Conservation (phyloP, 23 tunicate genomes). For the Clavelina lepadiformis region DNA sequence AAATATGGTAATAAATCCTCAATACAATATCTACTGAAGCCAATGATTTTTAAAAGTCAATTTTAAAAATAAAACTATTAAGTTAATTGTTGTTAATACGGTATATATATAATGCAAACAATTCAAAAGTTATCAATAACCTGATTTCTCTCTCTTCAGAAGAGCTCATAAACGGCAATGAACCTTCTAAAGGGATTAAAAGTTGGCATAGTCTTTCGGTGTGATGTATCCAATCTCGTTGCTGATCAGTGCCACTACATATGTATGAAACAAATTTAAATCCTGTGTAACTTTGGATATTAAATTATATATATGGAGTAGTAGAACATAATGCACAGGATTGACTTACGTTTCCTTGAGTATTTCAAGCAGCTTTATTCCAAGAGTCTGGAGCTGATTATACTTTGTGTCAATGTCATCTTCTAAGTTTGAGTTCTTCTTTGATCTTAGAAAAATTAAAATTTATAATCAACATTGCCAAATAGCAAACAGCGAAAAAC, state of each 20-base stretch:
- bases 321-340: background rate
- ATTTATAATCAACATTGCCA: too few relatives aligned
- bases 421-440: slow-evolving; percentile 59
- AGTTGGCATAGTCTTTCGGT: slow-evolving; percentile 78
- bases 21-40: too few relatives aligned
- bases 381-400: slow-evolving; percentile 62
- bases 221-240: slow-evolving; percentile 64
- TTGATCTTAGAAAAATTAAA: too few relatives aligned
- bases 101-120: too few relatives aligned
- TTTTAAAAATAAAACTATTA: too few relatives aligned
- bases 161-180: slow-evolving; percentile 83
- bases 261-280: background rate
- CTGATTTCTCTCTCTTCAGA: slow-evolving; percentile 77
- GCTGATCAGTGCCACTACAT: slow-evolving; percentile 74
- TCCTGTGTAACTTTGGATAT: background rate
- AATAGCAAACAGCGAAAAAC: too few relatives aligned
- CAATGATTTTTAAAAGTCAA: too few relatives aligned
- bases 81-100: too few relatives aligned
- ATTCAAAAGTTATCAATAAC: too few relatives aligned
- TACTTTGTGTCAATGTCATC: slow-evolving; percentile 95
- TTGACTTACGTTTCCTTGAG: slow-evolving; percentile 62
- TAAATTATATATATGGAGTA: background rate
- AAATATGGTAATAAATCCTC: too few relatives aligned
- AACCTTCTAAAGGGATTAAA: slow-evolving; percentile 52
- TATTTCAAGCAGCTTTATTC: slow-evolving; percentile 66